Conservation (phyloP, 2,888 invertebrate genomes). For the Rhopalosiphum nymphaeae region DNA sequence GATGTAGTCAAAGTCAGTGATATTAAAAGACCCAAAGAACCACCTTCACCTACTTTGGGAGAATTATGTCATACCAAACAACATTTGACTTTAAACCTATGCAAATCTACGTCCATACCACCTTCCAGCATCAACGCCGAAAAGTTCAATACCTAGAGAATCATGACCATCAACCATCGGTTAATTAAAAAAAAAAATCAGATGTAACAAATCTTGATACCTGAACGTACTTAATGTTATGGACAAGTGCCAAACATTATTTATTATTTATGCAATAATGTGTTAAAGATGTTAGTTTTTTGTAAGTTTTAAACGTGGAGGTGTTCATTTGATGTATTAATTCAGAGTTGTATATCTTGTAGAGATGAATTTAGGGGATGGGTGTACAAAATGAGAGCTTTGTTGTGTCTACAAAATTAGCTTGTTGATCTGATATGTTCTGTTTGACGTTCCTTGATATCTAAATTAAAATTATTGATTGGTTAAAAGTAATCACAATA, state of each 20-base stretch:
- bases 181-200: neutral
- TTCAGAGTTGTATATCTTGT: neutral
- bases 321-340: neutral
- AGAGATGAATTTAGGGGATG: neutral
- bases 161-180: neutral
- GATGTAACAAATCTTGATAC: neutral
- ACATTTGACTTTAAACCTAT: conserved; percentile 78
- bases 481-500: conserved; percentile 9
- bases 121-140: conserved; percentile 2
- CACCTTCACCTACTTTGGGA: conserved; percentile 72
- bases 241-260: conserved; percentile 47
- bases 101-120: conserved; percentile 41
- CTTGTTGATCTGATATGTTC: conserved; percentile 56
- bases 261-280: conserved; percentile 27
- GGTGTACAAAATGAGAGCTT: neutral
- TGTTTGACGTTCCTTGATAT: conserved; percentile 64
- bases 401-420: neutral
- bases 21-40: conserved; percentile 18
- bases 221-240: neutral
- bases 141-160: conserved; percentile 18
- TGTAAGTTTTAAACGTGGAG: conserved; percentile 35
- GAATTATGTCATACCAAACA: conserved; percentile 81
- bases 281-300: neutral
- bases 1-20: neutral
- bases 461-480: conserved; percentile 48